Evolutionary conservation across 2,113 vertebrate species (phyloP).

Genomic region (Pachyramphus minor): DNA sequence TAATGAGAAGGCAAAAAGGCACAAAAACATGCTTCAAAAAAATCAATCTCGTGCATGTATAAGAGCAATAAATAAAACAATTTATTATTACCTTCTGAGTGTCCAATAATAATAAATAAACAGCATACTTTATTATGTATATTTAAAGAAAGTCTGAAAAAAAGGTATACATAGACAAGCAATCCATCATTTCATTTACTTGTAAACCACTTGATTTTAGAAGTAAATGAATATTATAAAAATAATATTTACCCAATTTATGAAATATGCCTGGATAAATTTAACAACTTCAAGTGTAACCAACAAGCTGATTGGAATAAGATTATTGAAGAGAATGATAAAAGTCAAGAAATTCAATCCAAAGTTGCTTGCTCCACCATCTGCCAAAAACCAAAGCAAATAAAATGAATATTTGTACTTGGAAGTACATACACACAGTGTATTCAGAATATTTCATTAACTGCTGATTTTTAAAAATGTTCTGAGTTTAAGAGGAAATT

Average conservation of each 20-base stretch:
- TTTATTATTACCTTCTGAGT: not conserved
- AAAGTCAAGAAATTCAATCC: constrained; percentile 99
- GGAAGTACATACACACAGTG: not conserved
- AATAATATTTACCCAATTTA: constrained; percentile 92
- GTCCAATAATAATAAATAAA: not conserved
- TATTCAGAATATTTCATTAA: not conserved
- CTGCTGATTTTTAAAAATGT: not conserved
- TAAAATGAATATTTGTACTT: not conserved
- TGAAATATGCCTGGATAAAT: constrained; percentile 98
- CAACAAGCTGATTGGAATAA: constrained; percentile 97
- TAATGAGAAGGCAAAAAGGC: not conserved
- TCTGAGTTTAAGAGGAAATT: not conserved
- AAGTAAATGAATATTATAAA: not conserved
- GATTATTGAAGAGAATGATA: constrained; percentile 99
- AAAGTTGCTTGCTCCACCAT: constrained; percentile 95
- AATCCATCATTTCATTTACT: not conserved
- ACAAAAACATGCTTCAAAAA: not conserved
- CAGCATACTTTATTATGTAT: not conserved
- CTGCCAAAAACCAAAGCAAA: constrained; percentile 73
- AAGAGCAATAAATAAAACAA: not conserved
- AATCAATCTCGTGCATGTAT: not conserved
- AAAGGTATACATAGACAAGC: not conserved
- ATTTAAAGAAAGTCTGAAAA: not conserved
- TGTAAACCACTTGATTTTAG: not conserved
- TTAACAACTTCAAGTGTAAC: constrained; percentile 98